These are phyloP conservation scores for Hyles lineata DNA, from an alignment of 2,888 invertebrate genomes.

Conservation along the genomic window DNA sequence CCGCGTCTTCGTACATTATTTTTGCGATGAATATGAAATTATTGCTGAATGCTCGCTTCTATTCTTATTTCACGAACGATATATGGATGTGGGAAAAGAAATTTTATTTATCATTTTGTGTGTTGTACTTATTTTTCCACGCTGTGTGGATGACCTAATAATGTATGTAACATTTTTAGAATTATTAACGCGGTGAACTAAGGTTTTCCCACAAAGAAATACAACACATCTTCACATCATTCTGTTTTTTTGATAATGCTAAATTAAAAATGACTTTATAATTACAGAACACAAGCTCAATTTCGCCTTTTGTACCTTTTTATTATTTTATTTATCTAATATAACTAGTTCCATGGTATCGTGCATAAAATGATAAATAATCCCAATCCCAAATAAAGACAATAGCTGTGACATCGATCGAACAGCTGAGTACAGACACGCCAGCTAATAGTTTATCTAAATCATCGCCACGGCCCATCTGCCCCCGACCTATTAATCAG, in stretches of 20 bases:
- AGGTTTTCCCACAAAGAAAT: too few species aligned
- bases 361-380: not conserved
- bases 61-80: constrained; percentile 11
- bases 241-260: too few species aligned
- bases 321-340: too few species aligned
- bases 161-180: too few species aligned
- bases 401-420: not conserved
- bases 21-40: constrained; percentile 45
- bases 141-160: not conserved
- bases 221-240: too few species aligned
- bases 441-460: constrained; percentile 24
- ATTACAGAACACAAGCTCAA: too few species aligned
- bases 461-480: constrained; percentile 38
- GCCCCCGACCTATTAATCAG: constrained; percentile 40
- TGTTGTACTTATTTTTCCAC: not conserved
- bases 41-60: constrained; percentile 25
- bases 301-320: too few species aligned
- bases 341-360: too few species aligned
- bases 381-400: not conserved
- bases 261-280: too few species aligned
- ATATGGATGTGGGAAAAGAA: not conserved
- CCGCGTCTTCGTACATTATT: constrained; percentile 53
- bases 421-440: constrained; percentile 1
- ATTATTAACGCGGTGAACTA: too few species aligned
- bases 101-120: not conserved